Evolutionary conservation across 2,113 vertebrate genomes (phyloP), one percentile per base, ranked within the genome.

Genomic region (Colinus virginianus): DNA sequence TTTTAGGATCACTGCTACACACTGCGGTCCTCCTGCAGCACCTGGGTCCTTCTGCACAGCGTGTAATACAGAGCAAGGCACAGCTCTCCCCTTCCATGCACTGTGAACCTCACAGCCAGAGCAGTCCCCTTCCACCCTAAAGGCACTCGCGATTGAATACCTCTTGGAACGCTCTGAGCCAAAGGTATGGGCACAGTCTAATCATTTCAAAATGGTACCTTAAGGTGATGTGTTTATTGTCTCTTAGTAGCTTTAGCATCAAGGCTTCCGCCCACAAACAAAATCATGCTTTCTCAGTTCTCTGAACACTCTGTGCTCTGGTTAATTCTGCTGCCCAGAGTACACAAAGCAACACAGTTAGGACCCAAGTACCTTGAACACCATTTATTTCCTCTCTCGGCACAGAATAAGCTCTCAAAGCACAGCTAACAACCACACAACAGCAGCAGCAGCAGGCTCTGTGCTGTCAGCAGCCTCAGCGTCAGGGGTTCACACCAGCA

Each of bases 81-180:
- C 56, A 23, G 13, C 18, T 71, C 32, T 56, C 10, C 22, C 14
- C 36, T 43, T 81, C 21, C 30, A 28, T 20, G 25, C 2, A 36
- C 22, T 20, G 30, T 13, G 17, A 61, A 40, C 36, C 22, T 74
- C 59, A 48, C 28, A 84, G 67, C 23, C 36, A 34, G 43, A 51
- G 40, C 53, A 46, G 45, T 26, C 25, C 38, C 36, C 16, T 53
- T 40, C 23, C 58, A n/a, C 0, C 0, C 4, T 56, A 76, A 40
- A 1, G 3, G 38, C 26, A 56, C 11, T 64, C 26, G 6, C 15
- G 16, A 63, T 1, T 40, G 36, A 90, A 51, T 16, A 16, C 6
- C 13, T 80, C 46, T 45, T 79, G n/a, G 34, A 84, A 85, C 26
- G 38, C 21, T 62, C 62, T 63, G 34, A 68, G 61, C 53, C 63